phyloP scores from a whole-genome alignment of 2,113 vertebrate genomes.

The Grammomys surdaster region DNA sequence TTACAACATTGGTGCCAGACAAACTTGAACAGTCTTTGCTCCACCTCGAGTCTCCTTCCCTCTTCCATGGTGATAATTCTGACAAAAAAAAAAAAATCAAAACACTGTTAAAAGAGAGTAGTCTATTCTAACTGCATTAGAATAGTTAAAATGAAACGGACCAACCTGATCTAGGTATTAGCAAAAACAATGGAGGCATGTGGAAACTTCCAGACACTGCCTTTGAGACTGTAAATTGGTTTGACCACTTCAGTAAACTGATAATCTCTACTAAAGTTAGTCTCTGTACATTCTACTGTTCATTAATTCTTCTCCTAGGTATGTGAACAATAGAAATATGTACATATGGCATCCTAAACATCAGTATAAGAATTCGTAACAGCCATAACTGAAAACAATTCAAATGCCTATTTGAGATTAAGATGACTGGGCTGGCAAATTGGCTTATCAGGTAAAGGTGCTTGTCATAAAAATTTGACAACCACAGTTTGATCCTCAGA shows the following conservation, averaged over 20 bases:
- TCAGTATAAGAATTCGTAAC: conserved; percentile 16
- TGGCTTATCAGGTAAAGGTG: background rate
- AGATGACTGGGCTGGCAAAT: conserved; percentile 18
- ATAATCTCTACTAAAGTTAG: conserved; percentile 8
- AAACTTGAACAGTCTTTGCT: conserved; percentile 23
- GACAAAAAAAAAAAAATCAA: background rate
- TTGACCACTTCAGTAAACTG: background rate
- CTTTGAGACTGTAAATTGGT: background rate
- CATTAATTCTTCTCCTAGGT: conserved; percentile 33
- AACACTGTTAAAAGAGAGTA: background rate
- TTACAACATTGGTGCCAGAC: background rate
- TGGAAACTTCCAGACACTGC: background rate
- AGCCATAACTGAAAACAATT: conserved; percentile 29
- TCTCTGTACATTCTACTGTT: background rate
- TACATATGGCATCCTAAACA: background rate
- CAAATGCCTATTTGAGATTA: conserved; percentile 56
- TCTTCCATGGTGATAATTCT: background rate
- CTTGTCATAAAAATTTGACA: background rate
- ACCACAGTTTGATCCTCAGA: background rate
- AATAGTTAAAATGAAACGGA: conserved; percentile 32
- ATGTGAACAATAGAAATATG: background rate
- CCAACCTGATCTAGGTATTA: background rate
- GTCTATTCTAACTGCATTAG: background rate
- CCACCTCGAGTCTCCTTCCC: background rate
- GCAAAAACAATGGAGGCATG: background rate